Evolutionary conservation across 2,888 invertebrate genomes (phyloP), one percentile per base, ranked within the genome.

Genomic region (Epinotia bilunana): DNA sequence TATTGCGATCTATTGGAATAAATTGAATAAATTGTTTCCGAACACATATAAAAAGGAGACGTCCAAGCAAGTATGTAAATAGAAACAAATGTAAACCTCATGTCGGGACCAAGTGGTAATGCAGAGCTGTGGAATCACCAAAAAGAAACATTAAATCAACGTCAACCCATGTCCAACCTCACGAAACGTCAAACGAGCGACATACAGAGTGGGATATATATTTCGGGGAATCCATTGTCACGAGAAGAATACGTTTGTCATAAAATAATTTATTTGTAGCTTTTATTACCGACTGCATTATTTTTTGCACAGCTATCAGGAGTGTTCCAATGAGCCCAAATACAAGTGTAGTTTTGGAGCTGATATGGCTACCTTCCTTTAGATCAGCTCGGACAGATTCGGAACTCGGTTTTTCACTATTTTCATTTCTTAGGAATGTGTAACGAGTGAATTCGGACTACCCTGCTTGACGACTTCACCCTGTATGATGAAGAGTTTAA

Each of bases 111-210:
- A 20, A 43, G 16, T 33, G 57, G 68, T 43, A 16, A 57, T 20
- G 23, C 58, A 58, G 43, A 69, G 28, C 9, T 46, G 16, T 20
- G n/a, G 58, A 69, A 69, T 55, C 5, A 20, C 58, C 58, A 69
- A 69, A 79, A 77, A 77, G 78, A 77, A 79, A 80, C 81, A 84
- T 83, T 86, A 80, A 78, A 78, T 81, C 83, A 80, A 86, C 83
- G 88, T 87, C 90, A 84, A 91, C 91, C 91, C 88, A 86, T 82
- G 86, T 92, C 90, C 91, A 88, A 87, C 84, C 84, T 85, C 83
- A 80, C 78, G 79, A 78, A 73, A 72, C 58, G 80, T 77, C 80
- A 79, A 78, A 77, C 78, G 78, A 77, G 74, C 77, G 74, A 28
- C 60, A 46, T 46, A 46, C 58, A 46, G 5, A 58, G n/a, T 69